Evolutionary conservation across 2,113 vertebrate genomes (phyloP).

Genomic region (Macaca nemestrina): DNA sequence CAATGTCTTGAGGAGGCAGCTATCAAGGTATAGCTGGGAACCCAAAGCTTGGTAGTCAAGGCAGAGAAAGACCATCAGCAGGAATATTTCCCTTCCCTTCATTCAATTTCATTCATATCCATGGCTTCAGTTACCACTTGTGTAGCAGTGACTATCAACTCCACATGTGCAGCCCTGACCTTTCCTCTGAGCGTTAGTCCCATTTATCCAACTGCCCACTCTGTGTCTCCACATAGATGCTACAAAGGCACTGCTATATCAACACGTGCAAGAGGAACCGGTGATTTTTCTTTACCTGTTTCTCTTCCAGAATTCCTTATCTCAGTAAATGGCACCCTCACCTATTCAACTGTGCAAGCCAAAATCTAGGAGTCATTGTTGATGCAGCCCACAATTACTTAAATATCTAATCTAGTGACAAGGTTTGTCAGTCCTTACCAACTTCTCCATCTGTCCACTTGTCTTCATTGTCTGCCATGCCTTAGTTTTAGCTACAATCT

Average conservation of each 20-base stretch:
- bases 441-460: not conserved
- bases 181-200: not conserved
- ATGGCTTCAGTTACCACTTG: not conserved
- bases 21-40: not conserved
- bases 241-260: not conserved
- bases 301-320: not conserved
- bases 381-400: not conserved
- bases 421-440: not conserved
- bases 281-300: not conserved
- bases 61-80: not conserved
- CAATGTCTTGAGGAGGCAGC: not conserved
- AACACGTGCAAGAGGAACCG: not conserved
- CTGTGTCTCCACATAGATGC: not conserved
- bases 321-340: not conserved
- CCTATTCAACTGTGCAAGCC: fast-evolving
- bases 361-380: not conserved
- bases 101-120: not conserved
- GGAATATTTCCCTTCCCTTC: not conserved
- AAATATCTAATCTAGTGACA: not conserved
- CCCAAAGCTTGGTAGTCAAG: not conserved
- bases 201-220: not conserved
- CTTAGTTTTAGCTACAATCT: not conserved
- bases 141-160: fast-evolving
- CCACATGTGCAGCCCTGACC: not conserved
- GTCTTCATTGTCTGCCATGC: not conserved